A percentile compares a stretch with the other conserved stretches of the same genome.
phyloP scores from a whole-genome alignment of 2,797 vertebrate species.

The Eulemur coronatus region DNA sequence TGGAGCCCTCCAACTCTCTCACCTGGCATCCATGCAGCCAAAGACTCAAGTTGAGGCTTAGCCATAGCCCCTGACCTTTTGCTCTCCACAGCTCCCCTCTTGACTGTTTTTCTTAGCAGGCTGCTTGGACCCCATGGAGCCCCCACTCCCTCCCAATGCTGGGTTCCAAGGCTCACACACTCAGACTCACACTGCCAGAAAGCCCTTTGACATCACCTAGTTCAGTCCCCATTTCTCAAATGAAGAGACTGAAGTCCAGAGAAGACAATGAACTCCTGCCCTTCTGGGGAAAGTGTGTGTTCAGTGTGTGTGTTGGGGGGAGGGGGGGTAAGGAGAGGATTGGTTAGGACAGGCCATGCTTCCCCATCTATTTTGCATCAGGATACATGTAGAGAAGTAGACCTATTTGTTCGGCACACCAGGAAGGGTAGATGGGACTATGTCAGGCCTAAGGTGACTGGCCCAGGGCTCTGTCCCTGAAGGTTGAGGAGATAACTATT shows the following conservation, averaged over 20 bases:
- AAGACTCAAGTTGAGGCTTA: neutral
- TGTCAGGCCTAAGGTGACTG: neutral
- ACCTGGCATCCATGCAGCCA: neutral
- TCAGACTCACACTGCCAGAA: neutral
- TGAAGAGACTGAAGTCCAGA: neutral
- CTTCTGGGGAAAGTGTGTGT: neutral
- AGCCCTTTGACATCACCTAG: neutral
- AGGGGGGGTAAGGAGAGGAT: too few relatives aligned
- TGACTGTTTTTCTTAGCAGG: neutral
- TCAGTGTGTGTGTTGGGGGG: too few relatives aligned
- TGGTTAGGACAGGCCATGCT: neutral
- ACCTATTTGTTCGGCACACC: neutral
- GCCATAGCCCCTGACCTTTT: neutral
- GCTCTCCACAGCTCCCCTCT: neutral
- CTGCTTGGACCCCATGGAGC: neutral
- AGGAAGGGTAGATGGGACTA: neutral
- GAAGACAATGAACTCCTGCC: neutral
- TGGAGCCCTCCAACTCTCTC: neutral
- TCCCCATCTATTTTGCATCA: neutral
- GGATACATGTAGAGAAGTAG: accelerated
- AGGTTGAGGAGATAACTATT: neutral
- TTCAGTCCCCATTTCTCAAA: neutral
- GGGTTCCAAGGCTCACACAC: neutral
- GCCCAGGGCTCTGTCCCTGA: neutral
- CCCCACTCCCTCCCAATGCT: neutral